Base-by-base conservation (phyloP, 2,888 invertebrate genomes). In the Spilosoma lubricipeda region DNA sequence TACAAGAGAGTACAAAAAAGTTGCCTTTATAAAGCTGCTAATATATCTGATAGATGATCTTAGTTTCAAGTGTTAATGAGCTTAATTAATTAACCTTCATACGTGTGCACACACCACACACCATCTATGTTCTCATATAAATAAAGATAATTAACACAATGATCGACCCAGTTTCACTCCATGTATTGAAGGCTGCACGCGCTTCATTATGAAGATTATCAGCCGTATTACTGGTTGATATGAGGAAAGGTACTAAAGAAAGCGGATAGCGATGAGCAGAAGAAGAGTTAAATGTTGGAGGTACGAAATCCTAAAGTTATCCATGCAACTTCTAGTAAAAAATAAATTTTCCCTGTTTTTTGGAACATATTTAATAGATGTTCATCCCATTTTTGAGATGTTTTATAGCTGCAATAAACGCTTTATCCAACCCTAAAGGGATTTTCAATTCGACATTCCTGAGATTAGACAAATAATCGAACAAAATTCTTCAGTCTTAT, bases 151-250 rank as follows among this genome's bases (percentile, higher is more conserved):
- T 74, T 77, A 81, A 42, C 71, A 76, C 72, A 75, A 70, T 76
- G 74, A 80, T 27, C 30, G 70, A 56, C 70, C 74, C 64, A 73
- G 81, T 80, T 77, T 72, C 65, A 39, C 42, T 69, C 36, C 33
- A 82, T 75, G 75, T 80, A 71, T 71, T 73, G 84, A 66, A 65
- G 76, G 74, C 72, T 39, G 79, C 80, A 78, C 75, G 77, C 72
- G 77, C 69, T 70, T 81, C 75, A 72, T 85, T 81, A 80, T 75
- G 67, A 78, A 77, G 80, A 81, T 84, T 81, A 83, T 79, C 75
- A 72, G 73, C 67, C 66, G 71, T 23, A 27, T 15, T 52, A 76
- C 63, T 68, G 23, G 18, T 33, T 33, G 7, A 33, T 20, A 3
- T 36, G 2, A 63, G 23, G 0, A 1, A 3, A n/a, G 67, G 42